Percentiles rank a stretch among this genome's conserved stretches.
These are phyloP conservation scores for Caradrina clavipalpis DNA, from an alignment of 2,888 invertebrate genomes.

Conservation along the genomic window DNA sequence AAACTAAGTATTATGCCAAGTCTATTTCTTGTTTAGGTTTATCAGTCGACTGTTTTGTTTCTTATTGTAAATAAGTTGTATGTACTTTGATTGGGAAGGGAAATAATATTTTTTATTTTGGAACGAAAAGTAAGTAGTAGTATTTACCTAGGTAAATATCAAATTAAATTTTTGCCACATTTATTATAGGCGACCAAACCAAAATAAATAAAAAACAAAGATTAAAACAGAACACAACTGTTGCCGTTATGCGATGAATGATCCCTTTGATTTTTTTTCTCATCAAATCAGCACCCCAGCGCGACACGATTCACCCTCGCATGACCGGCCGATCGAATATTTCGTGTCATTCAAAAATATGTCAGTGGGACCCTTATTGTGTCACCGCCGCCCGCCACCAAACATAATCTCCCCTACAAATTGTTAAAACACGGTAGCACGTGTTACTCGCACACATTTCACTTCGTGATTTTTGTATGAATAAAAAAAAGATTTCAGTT, in stretches of 20 bases:
- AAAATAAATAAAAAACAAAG: background rate
- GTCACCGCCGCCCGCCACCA: constrained; percentile 50
- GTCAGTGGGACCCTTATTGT: constrained; percentile 76
- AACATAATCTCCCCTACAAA: constrained; percentile 62
- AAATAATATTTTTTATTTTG: background rate
- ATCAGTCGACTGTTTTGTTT: background rate
- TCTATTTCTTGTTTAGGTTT: constrained; percentile 29
- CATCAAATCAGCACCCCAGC: constrained; percentile 57
- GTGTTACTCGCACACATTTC: constrained; percentile 56
- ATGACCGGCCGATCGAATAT: constrained; percentile 71
- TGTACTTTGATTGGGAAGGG: background rate
- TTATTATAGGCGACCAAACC: background rate
- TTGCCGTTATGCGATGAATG: constrained; percentile 32
- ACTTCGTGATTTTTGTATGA: constrained; percentile 53
- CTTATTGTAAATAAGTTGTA: background rate
- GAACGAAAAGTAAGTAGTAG: too few species aligned
- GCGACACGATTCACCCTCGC: constrained; percentile 65
- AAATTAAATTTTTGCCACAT: background rate
- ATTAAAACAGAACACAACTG: constrained; percentile 30
- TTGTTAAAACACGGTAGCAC: constrained; percentile 56
- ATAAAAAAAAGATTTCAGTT: constrained; percentile 52
- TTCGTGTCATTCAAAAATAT: constrained; percentile 79
- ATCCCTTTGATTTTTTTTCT: constrained; percentile 49
- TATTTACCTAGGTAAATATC: too few species aligned
- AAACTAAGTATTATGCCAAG: constrained; percentile 38